phyloP scores from a whole-genome alignment of 2,797 vertebrate species.

The Sebastes goodei region DNA sequence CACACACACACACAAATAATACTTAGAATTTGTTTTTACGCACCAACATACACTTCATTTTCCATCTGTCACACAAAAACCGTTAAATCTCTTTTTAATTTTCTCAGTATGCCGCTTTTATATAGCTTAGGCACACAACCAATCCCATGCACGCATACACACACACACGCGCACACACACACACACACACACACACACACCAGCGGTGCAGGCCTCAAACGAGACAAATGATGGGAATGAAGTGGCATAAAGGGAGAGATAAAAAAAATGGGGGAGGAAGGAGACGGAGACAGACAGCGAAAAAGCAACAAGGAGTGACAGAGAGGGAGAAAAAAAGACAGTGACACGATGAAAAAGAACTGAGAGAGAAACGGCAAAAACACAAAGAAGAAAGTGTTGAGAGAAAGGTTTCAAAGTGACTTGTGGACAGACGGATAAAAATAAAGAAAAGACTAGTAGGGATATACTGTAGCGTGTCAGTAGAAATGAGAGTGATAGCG shows the following conservation, averaged over 20 bases:
- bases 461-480: conserved; percentile 30
- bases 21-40: conserved; percentile 42
- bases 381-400: conserved; percentile 34
- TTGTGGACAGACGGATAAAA: conserved; percentile 34
- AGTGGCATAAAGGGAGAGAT: conserved; percentile 55
- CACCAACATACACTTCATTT: conserved; percentile 55
- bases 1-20: conserved; percentile 8
- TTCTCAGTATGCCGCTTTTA: conserved; percentile 61
- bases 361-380: conserved; percentile 19
- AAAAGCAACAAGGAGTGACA: conserved; percentile 41
- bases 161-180: not conserved
- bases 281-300: conserved; percentile 49
- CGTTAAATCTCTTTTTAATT: conserved; percentile 74
- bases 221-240: conserved; percentile 56
- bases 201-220: conserved; percentile 16
- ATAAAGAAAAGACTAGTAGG: conserved; percentile 11
- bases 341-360: conserved; percentile 37
- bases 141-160: conserved; percentile 4
- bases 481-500: conserved; percentile 21
- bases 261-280: conserved; percentile 18
- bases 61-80: conserved; percentile 64
- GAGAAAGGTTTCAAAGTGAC: conserved; percentile 26
- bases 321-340: not conserved
- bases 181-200: not conserved
- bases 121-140: conserved; percentile 52